phyloP scores from a whole-genome alignment of 2,113 vertebrate genomes.

The Pomatorhinus ruficollis region DNA sequence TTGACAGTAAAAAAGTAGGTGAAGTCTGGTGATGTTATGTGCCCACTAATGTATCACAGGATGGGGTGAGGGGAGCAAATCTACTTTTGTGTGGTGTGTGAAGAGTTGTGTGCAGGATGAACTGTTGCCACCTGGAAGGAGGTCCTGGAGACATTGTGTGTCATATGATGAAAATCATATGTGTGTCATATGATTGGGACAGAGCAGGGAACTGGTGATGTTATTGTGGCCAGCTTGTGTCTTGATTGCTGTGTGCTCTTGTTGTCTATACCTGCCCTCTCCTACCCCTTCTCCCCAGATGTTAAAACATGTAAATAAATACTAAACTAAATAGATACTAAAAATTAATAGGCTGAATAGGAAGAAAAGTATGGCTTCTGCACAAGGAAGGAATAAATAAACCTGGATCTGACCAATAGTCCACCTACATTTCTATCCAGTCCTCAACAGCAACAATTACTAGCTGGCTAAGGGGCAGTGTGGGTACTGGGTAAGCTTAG shows the following conservation, averaged over 20 bases:
- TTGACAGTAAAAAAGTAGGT: neutral
- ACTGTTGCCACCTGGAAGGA: neutral
- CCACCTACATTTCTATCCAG: accelerated
- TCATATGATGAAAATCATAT: neutral
- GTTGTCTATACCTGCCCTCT: neutral
- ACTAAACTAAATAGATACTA: neutral
- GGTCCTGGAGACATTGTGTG: neutral
- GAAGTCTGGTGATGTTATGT: neutral
- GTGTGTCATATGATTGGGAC: neutral
- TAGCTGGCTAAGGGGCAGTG: neutral
- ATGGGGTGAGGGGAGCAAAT: neutral
- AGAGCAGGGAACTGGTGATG: neutral
- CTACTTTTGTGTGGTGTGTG: neutral
- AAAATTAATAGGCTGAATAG: neutral
- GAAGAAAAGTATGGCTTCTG: neutral
- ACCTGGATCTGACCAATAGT: neutral
- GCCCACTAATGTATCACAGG: neutral
- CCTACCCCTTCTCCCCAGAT: neutral
- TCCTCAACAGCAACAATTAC: neutral
- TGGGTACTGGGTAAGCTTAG: neutral
- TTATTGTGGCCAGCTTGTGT: neutral
- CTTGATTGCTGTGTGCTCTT: neutral
- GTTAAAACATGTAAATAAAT: neutral
- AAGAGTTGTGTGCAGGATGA: neutral
- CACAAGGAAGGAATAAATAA: neutral